Conservation (phyloP, 2,888 invertebrate genomes). For the Capitulum mitella region DNA sequence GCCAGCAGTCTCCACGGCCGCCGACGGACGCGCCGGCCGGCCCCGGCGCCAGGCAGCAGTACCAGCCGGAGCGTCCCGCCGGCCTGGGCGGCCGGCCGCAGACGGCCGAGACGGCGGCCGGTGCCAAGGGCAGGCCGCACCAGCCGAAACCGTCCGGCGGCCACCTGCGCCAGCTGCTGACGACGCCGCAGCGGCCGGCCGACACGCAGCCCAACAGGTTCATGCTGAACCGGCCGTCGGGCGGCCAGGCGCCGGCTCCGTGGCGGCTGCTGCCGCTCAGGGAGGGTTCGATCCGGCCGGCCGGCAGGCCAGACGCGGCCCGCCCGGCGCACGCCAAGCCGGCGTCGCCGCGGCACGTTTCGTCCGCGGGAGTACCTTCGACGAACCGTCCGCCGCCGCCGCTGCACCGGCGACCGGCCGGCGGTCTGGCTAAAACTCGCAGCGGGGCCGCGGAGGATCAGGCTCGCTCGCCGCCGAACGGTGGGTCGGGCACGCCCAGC, state of each 20-base stretch:
- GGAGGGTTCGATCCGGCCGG: too few relatives aligned
- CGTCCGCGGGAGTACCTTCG: too few relatives aligned
- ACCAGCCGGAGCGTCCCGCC: background rate
- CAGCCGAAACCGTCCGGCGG: background rate
- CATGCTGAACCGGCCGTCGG: constrained; percentile 14
- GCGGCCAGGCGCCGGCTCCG: background rate
- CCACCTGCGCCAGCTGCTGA: too few relatives aligned
- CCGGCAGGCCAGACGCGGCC: background rate
- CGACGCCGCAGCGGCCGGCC: background rate
- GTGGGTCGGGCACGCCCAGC: too few relatives aligned
- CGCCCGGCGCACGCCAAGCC: background rate
- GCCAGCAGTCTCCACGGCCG: too few relatives aligned
- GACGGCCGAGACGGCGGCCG: too few relatives aligned
- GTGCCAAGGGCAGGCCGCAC: too few relatives aligned
- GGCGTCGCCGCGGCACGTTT: background rate
- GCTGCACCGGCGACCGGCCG: background rate
- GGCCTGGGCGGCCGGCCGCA: too few relatives aligned
- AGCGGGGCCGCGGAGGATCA: background rate
- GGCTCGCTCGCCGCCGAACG: too few relatives aligned
- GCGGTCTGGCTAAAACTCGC: background rate
- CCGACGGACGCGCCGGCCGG: too few relatives aligned
- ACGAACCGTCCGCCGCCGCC: background rate
- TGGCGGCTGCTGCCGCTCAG: too few relatives aligned
- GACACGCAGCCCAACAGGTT: background rate
- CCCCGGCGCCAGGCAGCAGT: too few relatives aligned